Base-by-base conservation (phyloP, 2,888 invertebrate genomes). In the Marronus borbonicus region DNA sequence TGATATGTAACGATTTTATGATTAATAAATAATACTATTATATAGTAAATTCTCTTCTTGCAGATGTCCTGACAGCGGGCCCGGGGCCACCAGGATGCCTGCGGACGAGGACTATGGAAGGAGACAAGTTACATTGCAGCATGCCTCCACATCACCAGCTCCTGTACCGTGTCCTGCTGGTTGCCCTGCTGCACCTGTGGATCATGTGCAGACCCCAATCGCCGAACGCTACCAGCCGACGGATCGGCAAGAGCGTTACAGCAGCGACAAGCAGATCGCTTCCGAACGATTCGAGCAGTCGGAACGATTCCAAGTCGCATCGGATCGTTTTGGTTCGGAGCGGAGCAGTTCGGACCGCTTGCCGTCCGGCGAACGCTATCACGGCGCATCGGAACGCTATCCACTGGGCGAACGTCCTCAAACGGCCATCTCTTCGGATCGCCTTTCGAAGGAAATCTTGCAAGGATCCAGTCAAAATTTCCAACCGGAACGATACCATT, bases 51-150 rank as follows among this genome's bases (percentile, higher is more conserved):
- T 31, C 4, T 31, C 2, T 28, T 31, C 69, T 90, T 89, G 0
- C 89, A 92, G 92, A 92, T 92, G 92, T 92, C 91, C 90, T 92
- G 92, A 92, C 91, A 90, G 89, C 89, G 91, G 91, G 91, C 90
- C 90, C 89, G 89, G 91, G 91, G 90, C 91, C 91, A 90, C 90
- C 91, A 91, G 91, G 90, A 91, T 91, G 91, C 91, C 91, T 89
- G 85, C 87, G 83, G 88, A 88, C 84, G 88, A 88, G 82, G 88
- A 88, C 85, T 87, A 87, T 85, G 87, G 86, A 84, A 83, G 87
- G 85, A 86, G 87, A 86, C 86, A 87, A 84, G 84, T 84, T 83
- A 81, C 83, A 81, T 82, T 84, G 81, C 85, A 83, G 82, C 84
- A 83, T 80, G 81, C 82, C 82, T 83, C 84, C 80, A 80, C 84